These are phyloP conservation scores for Lytechinus variegatus DNA, from an alignment of 35 echinoderm and acorn worm genomes.

Conservation along the genomic window DNA sequence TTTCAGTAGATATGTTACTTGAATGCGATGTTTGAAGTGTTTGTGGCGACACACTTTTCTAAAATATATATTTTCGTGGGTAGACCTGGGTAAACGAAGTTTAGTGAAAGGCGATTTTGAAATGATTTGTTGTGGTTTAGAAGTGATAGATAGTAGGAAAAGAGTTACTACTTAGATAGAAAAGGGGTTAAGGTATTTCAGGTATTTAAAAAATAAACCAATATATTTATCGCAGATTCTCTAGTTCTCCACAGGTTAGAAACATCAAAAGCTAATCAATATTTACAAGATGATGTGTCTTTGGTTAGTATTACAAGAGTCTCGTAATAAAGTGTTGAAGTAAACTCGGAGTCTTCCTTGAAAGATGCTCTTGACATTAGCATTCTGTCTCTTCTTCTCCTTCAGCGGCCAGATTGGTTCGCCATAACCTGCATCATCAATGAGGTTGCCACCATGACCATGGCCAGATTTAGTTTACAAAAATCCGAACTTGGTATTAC, in stretches of 20 bases:
- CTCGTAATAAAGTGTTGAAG: too few relatives aligned
- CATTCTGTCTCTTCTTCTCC: background rate
- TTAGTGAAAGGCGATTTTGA: background rate
- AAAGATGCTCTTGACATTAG: constrained; percentile 11
- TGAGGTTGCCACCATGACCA: background rate
- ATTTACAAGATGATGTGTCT: too few relatives aligned
- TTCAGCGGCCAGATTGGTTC: background rate
- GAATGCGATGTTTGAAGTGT: background rate
- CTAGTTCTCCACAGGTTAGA: too few relatives aligned
- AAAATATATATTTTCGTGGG: background rate
- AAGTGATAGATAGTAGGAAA: too few relatives aligned
- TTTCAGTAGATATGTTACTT: background rate
- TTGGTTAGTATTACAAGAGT: too few relatives aligned
- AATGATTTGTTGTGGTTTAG: too few relatives aligned
- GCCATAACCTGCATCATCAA: background rate
- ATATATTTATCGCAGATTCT: too few relatives aligned
- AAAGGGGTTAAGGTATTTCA: too few relatives aligned
- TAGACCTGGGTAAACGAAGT: too few relatives aligned
- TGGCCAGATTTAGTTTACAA: background rate
- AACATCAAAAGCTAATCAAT: too few relatives aligned
- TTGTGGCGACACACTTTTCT: background rate
- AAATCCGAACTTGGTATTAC: background rate
- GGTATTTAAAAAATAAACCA: too few relatives aligned
- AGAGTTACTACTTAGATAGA: too few relatives aligned
- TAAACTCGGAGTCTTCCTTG: background rate